phyloP scores from a whole-genome alignment of 2,113 vertebrate species.

The Anarrhichthys ocellatus region DNA sequence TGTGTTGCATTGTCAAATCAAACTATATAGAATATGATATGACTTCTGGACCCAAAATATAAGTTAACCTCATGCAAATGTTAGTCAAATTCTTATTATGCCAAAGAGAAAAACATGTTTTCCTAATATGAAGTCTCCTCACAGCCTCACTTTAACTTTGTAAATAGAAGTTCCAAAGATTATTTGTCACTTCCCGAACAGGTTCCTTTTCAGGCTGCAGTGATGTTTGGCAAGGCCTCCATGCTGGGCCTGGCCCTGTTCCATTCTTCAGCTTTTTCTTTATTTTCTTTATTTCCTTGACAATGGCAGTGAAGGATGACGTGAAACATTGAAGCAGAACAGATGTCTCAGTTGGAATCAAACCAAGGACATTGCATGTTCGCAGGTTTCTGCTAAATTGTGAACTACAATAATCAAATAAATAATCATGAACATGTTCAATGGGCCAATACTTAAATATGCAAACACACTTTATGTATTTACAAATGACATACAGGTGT shows the following conservation, averaged over 20 bases:
- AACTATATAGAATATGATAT: background rate
- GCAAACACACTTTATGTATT: background rate
- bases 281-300: background rate
- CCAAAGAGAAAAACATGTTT: background rate
- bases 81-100: background rate
- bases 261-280: background rate
- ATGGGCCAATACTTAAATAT: background rate
- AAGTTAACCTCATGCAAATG: background rate
- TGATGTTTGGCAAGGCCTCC: background rate
- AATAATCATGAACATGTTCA: background rate
- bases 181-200: background rate
- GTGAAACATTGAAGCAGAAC: background rate
- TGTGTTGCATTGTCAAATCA: background rate
- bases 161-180: background rate
- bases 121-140: background rate
- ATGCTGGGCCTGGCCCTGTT: background rate
- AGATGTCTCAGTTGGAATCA: background rate
- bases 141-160: background rate
- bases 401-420: background rate
- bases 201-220: background rate
- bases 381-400: background rate
- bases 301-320: background rate
- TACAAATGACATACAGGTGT: background rate
- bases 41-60: background rate
- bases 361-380: background rate